Percentiles rank a stretch among this genome's conserved stretches.
phyloP scores from a whole-genome alignment of 1,140 invertebrate species.

The Eueides isabella region DNA sequence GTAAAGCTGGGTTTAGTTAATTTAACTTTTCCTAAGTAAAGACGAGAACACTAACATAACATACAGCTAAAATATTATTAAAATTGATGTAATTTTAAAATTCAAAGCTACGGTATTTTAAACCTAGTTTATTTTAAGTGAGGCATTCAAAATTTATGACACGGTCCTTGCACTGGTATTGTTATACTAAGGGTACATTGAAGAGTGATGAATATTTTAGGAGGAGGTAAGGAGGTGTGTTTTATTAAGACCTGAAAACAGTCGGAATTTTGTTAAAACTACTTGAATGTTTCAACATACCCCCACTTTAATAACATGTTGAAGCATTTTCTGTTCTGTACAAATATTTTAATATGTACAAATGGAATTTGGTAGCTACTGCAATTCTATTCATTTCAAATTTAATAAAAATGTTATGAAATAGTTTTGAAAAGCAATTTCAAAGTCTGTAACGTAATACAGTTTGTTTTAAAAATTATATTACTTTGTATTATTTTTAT shows the following conservation, averaged over 20 bases:
- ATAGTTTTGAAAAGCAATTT: neutral
- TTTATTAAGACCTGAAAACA: neutral
- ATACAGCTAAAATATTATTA: no score
- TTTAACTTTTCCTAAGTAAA: neutral
- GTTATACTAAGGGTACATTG: neutral
- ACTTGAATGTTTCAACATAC: neutral
- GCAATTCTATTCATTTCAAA: neutral
- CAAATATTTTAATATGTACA: neutral
- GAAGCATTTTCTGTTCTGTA: neutral
- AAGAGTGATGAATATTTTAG: constrained; percentile 1
- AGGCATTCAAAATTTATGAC: neutral
- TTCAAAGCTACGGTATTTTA: neutral
- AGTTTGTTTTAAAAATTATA: no score
- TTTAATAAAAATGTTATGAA: neutral
- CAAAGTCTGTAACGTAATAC: neutral
- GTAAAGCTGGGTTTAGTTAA: no score
- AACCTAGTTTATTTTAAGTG: neutral
- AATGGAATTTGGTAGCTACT: neutral
- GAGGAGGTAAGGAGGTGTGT: neutral
- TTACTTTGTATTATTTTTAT: no score
- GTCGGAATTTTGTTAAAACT: neutral
- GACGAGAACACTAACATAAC: no score
- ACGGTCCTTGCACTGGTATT: neutral
- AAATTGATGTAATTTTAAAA: no score
- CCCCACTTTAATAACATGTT: neutral